Conservation (phyloP, 2,888 invertebrate species). For the Toxonevra muliebris region DNA sequence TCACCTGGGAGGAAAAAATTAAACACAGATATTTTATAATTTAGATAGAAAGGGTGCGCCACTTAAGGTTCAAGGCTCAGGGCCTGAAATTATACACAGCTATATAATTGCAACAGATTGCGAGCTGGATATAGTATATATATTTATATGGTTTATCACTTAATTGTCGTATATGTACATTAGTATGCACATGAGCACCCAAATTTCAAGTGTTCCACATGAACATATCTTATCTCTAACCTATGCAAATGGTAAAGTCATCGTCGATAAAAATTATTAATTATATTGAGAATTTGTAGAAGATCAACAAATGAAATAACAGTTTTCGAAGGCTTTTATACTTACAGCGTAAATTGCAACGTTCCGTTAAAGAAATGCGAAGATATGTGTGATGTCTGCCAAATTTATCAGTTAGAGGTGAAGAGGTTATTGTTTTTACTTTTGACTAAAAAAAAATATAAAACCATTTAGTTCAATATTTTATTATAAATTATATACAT, state of each 20-base stretch:
- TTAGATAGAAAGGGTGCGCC: too few species aligned
- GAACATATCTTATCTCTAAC: not conserved
- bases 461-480: too few species aligned
- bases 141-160: too few species aligned
- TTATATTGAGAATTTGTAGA: not conserved
- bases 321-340: constrained; percentile 41
- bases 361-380: constrained; percentile 94
- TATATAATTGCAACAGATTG: too few species aligned
- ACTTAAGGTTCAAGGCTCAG: too few species aligned
- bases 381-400: constrained; percentile 92
- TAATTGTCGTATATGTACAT: not conserved
- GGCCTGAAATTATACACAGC: too few species aligned
- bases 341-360: constrained; percentile 97
- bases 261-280: constrained; percentile 9
- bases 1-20: constrained; percentile 75
- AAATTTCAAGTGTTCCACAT: too few species aligned
- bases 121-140: too few species aligned
- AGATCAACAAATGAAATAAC: not conserved
- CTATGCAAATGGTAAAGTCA: not conserved
- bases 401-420: constrained; percentile 79
- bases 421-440: constrained; percentile 30
- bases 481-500: too few species aligned
- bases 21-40: too few species aligned
- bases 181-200: too few species aligned
- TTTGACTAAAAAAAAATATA: constrained; percentile 5